A percentile compares a stretch with the other conserved stretches of the same genome.
These are phyloP conservation scores for Odobenus rosmarus DNA, from an alignment of 2,113 vertebrate genomes.

Conservation along the genomic window DNA sequence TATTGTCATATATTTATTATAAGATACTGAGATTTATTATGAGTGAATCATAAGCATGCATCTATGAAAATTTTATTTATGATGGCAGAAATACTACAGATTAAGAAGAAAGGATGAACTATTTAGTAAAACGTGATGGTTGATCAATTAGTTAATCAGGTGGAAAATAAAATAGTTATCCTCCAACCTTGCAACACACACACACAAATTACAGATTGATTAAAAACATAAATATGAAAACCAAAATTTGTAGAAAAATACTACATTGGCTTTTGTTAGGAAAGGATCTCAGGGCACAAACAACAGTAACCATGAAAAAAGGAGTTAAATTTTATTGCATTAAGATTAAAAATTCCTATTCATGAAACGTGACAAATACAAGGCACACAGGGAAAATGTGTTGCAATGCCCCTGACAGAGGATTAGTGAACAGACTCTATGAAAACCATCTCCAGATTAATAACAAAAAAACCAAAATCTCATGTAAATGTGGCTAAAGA, in stretches of 20 bases:
- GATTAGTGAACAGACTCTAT: background rate
- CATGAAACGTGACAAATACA: background rate
- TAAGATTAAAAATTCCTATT: background rate
- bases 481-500: background rate
- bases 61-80: background rate
- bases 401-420: background rate
- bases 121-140: background rate
- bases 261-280: background rate
- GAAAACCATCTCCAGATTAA: background rate
- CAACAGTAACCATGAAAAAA: background rate
- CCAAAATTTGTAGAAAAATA: background rate
- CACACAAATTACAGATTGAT: background rate
- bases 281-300: background rate
- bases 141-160: background rate
- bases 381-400: background rate
- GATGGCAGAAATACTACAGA: background rate
- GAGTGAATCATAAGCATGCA: background rate
- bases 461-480: background rate
- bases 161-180: background rate
- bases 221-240: constrained; percentile 9
- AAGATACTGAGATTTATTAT: background rate
- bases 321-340: background rate
- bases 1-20: constrained; percentile 2
- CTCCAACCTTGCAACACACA: background rate
- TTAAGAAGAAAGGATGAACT: background rate